A percentile compares a stretch with the other conserved stretches of the same genome.
These are phyloP conservation scores for Chromis chromis DNA, from an alignment of 2,797 vertebrate species.

Conservation along the genomic window DNA sequence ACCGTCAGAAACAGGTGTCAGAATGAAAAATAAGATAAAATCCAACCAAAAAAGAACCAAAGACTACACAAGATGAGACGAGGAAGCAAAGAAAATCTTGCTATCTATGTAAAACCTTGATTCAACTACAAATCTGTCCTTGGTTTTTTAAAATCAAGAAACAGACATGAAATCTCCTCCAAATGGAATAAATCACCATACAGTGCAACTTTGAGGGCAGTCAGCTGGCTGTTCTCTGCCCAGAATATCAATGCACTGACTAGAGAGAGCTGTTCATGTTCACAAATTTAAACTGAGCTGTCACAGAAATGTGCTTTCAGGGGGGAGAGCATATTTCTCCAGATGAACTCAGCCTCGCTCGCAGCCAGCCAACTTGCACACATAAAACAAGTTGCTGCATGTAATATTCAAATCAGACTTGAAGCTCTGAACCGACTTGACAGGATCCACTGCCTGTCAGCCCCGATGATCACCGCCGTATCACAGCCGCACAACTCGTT, in stretches of 20 bases:
- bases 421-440: conserved; percentile 41
- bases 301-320: conserved; percentile 23
- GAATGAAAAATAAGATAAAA: neutral
- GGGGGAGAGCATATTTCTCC: conserved; percentile 2
- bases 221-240: conserved; percentile 2
- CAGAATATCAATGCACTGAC: neutral
- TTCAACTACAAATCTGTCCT: neutral
- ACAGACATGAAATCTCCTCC: no score
- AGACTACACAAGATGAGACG: neutral
- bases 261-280: conserved; percentile 5
- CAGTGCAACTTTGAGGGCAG: neutral
- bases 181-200: neutral
- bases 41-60: neutral
- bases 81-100: neutral
- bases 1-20: conserved; percentile 5
- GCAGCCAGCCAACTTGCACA: conserved; percentile 29
- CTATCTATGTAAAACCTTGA: neutral
- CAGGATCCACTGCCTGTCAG: conserved; percentile 54
- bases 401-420: conserved; percentile 51
- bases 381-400: conserved; percentile 53
- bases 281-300: conserved; percentile 15
- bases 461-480: conserved; percentile 19
- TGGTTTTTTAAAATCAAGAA: no score
- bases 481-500: conserved; percentile 9
- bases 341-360: conserved; percentile 30